Base-by-base conservation (phyloP, 2,113 vertebrate species). In the Pomatostomus ruficeps region DNA sequence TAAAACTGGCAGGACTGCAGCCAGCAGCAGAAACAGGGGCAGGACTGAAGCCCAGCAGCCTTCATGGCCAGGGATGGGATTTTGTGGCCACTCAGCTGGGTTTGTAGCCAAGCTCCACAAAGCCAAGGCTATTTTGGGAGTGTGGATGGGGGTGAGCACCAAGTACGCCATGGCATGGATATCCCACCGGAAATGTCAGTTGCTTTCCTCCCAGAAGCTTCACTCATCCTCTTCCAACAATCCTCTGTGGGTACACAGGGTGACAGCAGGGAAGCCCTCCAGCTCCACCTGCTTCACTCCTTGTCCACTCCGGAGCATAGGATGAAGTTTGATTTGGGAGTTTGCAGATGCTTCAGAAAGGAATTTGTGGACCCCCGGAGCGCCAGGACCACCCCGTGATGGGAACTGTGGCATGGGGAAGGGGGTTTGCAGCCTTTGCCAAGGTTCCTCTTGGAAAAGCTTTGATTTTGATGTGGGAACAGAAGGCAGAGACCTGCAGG, bases 101-200 rank as follows among this genome's bases (percentile, higher is more conserved):
- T 94, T 85, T 91, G 66, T 59, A 81, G 61, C 65, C 89, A 86
- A 35, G 43, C 38, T 70, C 29, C 42, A 62, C 67, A 91, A 73
- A 92, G 36, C 67, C 2, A 2, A 70, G 82, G 76, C 54, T 92
- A 49, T 93, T 93, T 45, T 40, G 25, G 58, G 78, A 42, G 9
- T 0, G 0, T 0, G 19, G 71, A 40, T 45, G 42, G 45, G 59
- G 28, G 2, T 35, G 15, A 83, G 57, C 5, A 2, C 58, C 0
- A 6, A 38, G 42, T 18, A 48, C 0, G 0, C 42, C 5, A 1
- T 5, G 2, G 63, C 0, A 0, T 40, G 67, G 67, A 7, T 25
- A 10, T 68, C 72, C 54, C 51, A 6, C 58, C 46, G 84, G 86
- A 84, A 83, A 26, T 3, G 1, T 36, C 2, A 2, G 26, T 70